Conservation (phyloP, 2,888 invertebrate genomes). For the Esperia sulphurella region DNA sequence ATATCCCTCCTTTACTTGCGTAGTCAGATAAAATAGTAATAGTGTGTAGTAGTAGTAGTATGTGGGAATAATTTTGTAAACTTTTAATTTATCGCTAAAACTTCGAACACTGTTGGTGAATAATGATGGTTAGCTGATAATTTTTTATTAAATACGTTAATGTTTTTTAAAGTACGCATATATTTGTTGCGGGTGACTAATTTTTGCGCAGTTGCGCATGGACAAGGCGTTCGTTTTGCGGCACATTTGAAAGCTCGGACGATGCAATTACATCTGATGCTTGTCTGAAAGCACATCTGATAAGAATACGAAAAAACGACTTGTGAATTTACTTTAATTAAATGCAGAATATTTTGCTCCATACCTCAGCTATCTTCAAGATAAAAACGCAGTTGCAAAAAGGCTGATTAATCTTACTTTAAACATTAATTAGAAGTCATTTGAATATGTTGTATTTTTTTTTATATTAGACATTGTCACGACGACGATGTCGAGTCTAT, state of each 20-base stretch:
- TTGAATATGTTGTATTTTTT: conserved; percentile 30
- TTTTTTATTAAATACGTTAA: neutral
- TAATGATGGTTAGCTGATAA: no score
- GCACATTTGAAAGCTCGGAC: conserved; percentile 52
- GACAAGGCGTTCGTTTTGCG: conserved; percentile 45
- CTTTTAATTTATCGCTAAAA: no score
- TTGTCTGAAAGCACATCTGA: conserved; percentile 64
- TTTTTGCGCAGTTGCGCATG: conserved; percentile 19
- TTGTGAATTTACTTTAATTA: conserved; percentile 62
- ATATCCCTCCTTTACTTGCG: no score
- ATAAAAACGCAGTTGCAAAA: conserved; percentile 45
- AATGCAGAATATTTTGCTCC: conserved; percentile 53
- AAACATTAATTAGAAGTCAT: conserved; percentile 44
- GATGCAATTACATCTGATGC: conserved; percentile 66
- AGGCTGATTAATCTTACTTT: conserved; percentile 38
- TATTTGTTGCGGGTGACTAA: conserved; percentile 18
- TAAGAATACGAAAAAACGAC: conserved; percentile 58
- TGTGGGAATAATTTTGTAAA: no score
- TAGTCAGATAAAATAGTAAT: no score
- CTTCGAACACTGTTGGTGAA: no score
- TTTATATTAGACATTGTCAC: conserved; percentile 13
- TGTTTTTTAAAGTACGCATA: neutral
- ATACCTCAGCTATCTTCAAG: conserved; percentile 31
- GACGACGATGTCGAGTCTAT: conserved; percentile 13
- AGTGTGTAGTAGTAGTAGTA: no score